Evolutionary conservation across 2,113 vertebrate genomes (phyloP).

Genomic region (Phrynocephalus versicolor): DNA sequence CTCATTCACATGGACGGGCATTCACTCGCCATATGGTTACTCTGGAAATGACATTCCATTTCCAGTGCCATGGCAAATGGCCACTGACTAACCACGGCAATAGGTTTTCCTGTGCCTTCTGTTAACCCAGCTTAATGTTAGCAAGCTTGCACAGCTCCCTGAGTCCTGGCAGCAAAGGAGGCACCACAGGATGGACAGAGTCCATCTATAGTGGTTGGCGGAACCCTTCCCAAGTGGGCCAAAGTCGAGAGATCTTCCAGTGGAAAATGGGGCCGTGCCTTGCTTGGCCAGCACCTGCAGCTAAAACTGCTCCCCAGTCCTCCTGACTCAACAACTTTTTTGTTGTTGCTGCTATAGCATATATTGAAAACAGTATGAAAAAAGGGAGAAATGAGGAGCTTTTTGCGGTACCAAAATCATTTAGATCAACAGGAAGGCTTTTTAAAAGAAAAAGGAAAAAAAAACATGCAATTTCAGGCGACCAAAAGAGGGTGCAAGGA

Average conservation of each 20-base stretch:
- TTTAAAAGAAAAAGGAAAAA: neutral
- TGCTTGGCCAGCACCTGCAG: neutral
- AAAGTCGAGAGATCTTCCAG: neutral
- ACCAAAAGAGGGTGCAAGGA: neutral
- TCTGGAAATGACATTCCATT: neutral
- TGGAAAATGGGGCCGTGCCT: neutral
- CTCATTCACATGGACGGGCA: too few relatives aligned
- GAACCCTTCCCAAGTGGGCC: neutral
- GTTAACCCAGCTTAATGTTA: neutral
- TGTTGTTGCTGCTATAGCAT: rapidly evolving
- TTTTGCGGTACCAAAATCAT: neutral
- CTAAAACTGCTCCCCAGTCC: neutral
- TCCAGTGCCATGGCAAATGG: neutral
- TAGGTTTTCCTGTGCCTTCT: neutral
- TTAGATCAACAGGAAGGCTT: conserved; percentile 9
- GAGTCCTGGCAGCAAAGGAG: neutral
- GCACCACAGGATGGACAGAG: neutral
- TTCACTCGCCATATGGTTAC: too few relatives aligned
- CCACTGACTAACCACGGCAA: neutral
- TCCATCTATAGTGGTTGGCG: neutral
- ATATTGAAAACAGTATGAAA: neutral
- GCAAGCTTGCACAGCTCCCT: neutral
- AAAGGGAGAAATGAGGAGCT: neutral
- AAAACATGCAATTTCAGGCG: conserved; percentile 4
- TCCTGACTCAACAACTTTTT: neutral